Evolutionary conservation across 2,888 invertebrate genomes (phyloP).

Genomic region (Dasypolia templi): DNA sequence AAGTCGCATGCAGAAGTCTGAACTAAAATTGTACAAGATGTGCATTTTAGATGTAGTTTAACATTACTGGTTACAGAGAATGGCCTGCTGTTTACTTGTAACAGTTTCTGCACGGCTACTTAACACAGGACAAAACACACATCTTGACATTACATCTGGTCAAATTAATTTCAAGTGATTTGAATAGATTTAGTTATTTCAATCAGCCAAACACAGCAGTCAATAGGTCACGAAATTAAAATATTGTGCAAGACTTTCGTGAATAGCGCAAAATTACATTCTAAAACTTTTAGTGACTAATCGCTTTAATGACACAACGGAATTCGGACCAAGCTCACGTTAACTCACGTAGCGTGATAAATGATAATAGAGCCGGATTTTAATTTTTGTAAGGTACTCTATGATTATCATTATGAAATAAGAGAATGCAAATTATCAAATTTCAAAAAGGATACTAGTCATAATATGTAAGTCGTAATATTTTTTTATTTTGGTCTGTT

Average conservation of each 20-base stretch:
- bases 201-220: neutral
- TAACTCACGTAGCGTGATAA: conserved; percentile 21
- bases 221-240: too few species aligned
- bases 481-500: too few species aligned
- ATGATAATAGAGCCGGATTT: conserved; percentile 23
- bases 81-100: neutral
- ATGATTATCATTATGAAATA: too few species aligned
- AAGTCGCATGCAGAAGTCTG: neutral
- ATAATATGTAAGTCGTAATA: too few species aligned
- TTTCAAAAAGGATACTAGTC: too few species aligned
- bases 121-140: too few species aligned
- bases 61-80: neutral
- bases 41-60: neutral
- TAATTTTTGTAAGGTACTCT: neutral
- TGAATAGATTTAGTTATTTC: neutral
- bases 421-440: too few species aligned
- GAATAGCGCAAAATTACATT: neutral
- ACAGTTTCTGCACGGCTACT: neutral
- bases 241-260: too few species aligned
- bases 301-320: conserved; percentile 12
- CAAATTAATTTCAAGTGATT: neutral
- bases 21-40: neutral
- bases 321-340: neutral
- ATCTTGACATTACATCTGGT: too few species aligned
- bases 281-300: conserved; percentile 10